Base-by-base conservation (phyloP, 2,888 invertebrate species). In the Polyommatus icarus region DNA sequence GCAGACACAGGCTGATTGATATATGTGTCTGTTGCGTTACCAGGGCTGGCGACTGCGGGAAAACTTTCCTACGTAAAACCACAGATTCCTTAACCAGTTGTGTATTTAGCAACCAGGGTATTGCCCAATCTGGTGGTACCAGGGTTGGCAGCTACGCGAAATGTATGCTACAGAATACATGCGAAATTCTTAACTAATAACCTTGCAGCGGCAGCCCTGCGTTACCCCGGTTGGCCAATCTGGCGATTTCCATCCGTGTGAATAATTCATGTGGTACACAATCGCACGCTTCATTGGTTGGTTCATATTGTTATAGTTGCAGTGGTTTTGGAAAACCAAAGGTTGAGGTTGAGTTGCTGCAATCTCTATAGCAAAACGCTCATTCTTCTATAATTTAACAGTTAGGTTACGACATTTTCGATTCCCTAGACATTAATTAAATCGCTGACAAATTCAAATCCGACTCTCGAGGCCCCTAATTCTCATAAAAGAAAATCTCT, bases 241-340 rank as follows among this genome's bases (percentile, higher is more conserved):
- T 67, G 67, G 67, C 67, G 32, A 67, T 67, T 67, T 67, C 67
- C 67, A 67, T 67, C 67, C 67, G 67, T 67, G 67, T 67, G 67
- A 67, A 67, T 67, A 20, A 67, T 67, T 67, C 67, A 67, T 67
- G 67, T 67, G 10, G 15, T 67, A 20, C 20, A 20, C 61, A 29
- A 67, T 67, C 24, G 24, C 61, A 61, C 59, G 59, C 59, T 59
- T 59, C 59, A 59, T 59, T 59, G 59, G 59, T n/a, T 59, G 59
- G 54, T 54, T 54, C 54, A 18, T 18, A 54, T 54, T 15, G 54
- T 54, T 18, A 54, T 54, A 54, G 5, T 20, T 20, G 8, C 59
- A 54, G 8, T 7, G 59, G 2, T 59, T 59, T 59, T 59, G 59
- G 5, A 18, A n/a, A 20, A 59, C 8, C n/a, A 8, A 59, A 20